Evolutionary conservation across 2,888 invertebrate genomes (phyloP), one percentile per base, ranked within the genome.

Genomic region (Drosophila quasianomalipes): DNA sequence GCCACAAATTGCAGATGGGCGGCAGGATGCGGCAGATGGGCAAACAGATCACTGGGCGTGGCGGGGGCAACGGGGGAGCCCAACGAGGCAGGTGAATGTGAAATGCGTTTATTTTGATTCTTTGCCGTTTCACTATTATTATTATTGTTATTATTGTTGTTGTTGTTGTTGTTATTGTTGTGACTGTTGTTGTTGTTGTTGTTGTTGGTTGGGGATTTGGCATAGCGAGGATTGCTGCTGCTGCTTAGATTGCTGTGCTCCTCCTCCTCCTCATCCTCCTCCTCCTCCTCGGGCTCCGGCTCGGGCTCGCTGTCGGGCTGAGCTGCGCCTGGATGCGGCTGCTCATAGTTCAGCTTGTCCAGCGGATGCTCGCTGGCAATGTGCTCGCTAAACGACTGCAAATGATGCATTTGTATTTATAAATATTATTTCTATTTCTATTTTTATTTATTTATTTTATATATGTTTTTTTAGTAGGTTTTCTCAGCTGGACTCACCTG

Each of bases 361-460:
- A 92, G 92, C 67, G 92, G 91, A 91, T 94, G 94, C 70, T 93
- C 92, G 39, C 85, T 85, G 79, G 94, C 93, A 74, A 94, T 92
- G 84, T 94, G 94, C 76, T 94, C 94, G 72, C 93, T 94, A 55
- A 94, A 92, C 12, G 93, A 92, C 92, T 94, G 61, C 19, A 47
- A 47, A 26, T 26, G 0, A 26, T 16, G n/a, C 9, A 26, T 47
- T 9, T 47, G 26, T 9, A 26, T 47, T 26, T 47, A 9, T 33
- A 37, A 6, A 12, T 3, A 12, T 55, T 26, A 9, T 7, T 26
- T 26, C 1, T 26, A 9, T 16, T 26, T 26, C 1, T 47, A 4
- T 7, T 7, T 22, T 47, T 22, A 9, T 16, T 47, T 0, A 14
- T 22, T 22, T 14, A 22, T 22, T 2, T 47, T 35, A 5, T 5